Conservation (phyloP, 2,797 vertebrate species). For the Rhincodon typus region DNA sequence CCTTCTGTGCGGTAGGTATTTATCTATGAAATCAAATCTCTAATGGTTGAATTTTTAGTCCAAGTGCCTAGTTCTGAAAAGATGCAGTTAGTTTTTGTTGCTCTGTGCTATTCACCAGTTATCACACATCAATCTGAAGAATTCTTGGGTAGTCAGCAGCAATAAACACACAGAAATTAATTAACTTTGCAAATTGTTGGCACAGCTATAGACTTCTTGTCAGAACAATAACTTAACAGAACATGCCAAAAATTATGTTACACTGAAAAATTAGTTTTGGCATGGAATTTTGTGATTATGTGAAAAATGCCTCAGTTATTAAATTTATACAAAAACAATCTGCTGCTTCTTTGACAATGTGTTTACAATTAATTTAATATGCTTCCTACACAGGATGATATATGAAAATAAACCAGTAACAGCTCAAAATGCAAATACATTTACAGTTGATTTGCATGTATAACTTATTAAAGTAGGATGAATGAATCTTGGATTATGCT, state of each 20-base stretch:
- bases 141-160: background rate
- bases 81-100: background rate
- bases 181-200: slow-evolving; percentile 13
- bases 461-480: background rate
- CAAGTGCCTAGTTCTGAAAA: background rate
- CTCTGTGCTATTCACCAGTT: background rate
- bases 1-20: background rate
- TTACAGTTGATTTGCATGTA: background rate
- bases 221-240: slow-evolving; percentile 3
- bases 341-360: background rate
- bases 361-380: background rate
- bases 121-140: background rate
- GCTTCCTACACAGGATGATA: background rate
- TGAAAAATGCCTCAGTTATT: background rate
- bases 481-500: background rate
- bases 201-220: background rate
- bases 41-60: background rate
- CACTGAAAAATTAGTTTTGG: background rate
- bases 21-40: background rate
- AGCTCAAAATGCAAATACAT: background rate
- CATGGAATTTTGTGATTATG: slow-evolving; percentile 11
- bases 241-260: slow-evolving; percentile 12
- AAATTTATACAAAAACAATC: background rate
- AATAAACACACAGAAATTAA: background rate
- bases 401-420: background rate